Percentiles rank a stretch among this genome's conserved stretches.
Evolutionary conservation across 2,888 invertebrate genomes (phyloP).

Genomic region (Cacoxenus indagator): DNA sequence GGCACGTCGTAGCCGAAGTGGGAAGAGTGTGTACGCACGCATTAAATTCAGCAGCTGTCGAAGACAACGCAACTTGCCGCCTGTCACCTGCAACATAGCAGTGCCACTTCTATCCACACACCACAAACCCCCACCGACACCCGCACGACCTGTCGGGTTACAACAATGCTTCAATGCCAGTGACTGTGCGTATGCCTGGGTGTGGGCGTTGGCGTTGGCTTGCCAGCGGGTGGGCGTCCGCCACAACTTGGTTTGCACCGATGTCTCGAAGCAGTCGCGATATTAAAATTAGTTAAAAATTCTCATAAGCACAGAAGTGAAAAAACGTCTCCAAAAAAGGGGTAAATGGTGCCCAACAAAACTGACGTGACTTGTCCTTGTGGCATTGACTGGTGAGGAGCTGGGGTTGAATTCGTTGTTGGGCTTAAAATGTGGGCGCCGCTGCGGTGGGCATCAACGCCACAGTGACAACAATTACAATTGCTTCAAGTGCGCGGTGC

Average conservation of each 20-base stretch:
- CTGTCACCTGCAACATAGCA: neutral
- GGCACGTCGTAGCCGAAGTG: neutral
- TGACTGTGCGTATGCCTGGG: neutral
- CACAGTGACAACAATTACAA: slow-evolving; percentile 11
- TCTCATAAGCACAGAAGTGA: neutral
- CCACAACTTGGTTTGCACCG: neutral
- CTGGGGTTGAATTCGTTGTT: neutral
- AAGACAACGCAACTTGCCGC: neutral
- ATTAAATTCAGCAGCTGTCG: neutral
- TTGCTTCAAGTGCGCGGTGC: slow-evolving; percentile 33
- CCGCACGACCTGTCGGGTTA: no score
- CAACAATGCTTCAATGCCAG: slow-evolving; percentile 4
- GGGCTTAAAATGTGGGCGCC: neutral
- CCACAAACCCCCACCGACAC: no score
- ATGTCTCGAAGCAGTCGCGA: slow-evolving; percentile 30
- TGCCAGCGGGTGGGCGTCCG: neutral
- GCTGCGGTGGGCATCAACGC: slow-evolving; percentile 8
- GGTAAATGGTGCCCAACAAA: neutral
- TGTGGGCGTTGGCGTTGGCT: slow-evolving; percentile 23
- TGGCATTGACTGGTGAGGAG: neutral
- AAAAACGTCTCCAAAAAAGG: neutral
- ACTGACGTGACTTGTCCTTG: neutral
- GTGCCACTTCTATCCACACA: no score
- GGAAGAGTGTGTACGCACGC: neutral
- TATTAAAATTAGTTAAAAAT: slow-evolving; percentile 68